Conservation (phyloP, 2,888 invertebrate species). For the Prenolepis imparis region DNA sequence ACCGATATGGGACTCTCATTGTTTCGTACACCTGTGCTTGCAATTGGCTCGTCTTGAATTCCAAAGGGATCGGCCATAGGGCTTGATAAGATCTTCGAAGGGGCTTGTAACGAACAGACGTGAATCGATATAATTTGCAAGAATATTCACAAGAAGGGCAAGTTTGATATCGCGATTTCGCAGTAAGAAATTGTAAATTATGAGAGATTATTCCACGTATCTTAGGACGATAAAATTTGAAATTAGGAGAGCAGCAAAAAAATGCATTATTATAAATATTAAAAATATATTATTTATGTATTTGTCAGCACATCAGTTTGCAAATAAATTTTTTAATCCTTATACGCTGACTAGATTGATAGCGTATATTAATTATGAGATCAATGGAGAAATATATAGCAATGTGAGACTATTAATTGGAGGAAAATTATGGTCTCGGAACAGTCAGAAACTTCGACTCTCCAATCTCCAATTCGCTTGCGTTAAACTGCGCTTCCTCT, state of each 20-base stretch:
- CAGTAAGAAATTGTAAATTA: too few species aligned
- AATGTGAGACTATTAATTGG: conserved; percentile 47
- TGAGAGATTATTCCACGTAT: background rate
- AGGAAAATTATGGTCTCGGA: conserved; percentile 40
- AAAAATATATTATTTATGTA: background rate
- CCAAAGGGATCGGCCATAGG: conserved; percentile 58
- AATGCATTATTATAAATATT: background rate
- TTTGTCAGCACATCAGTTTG: background rate
- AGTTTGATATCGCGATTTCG: background rate
- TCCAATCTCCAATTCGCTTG: conserved; percentile 9
- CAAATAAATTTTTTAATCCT: background rate
- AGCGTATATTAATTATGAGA: background rate
- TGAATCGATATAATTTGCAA: conserved; percentile 66
- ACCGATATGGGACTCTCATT: conserved; percentile 66
- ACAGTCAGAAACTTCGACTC: conserved; percentile 50
- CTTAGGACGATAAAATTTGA: background rate
- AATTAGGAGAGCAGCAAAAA: background rate
- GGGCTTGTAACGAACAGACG: conserved; percentile 64
- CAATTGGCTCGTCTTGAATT: conserved; percentile 65
- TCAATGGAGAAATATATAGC: background rate
- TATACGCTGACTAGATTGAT: background rate
- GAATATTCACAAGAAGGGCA: background rate
- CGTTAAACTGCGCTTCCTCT: conserved; percentile 37
- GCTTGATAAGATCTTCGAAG: conserved; percentile 63
- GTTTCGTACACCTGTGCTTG: conserved; percentile 74